Base-by-base conservation (phyloP, 2,797 vertebrate species). In the Nyctibius grandis region DNA sequence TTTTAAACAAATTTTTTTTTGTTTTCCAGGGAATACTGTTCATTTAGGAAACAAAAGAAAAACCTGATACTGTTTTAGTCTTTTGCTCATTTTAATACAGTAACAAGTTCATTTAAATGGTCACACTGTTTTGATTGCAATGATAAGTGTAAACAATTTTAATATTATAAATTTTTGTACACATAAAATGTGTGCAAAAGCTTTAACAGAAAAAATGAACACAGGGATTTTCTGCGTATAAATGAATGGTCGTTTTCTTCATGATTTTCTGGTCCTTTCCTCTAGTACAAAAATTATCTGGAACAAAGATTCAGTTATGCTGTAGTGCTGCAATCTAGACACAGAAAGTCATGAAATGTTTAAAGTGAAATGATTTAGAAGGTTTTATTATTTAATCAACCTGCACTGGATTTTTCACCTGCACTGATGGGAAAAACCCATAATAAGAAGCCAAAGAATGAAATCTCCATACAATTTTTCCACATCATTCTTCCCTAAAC, bases 301-400 rank as follows among this genome's bases (percentile, higher is more conserved):
- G 45, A 93, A 44, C 15, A 79, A 70, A 60, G 36, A 48, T 59
- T 73, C n/a, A 48, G 5, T 79, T 68, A 36, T 59, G 40, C 19
- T 76, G 23, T 65, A 44, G 5, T 73, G 12, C 50, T 81, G n/a
- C 74, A 84, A 8, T 69, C 17, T 82, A 65, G 50, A 81, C 19
- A 61, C 33, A 64, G n/a, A n/a, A 79, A 82, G 22, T 61, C 20
- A 33, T 76, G 54, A 81, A 84, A 90, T 51, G 11, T 76, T 91
- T 68, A 22, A 92, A 48, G 61, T 73, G 5, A 81, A 72, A 75
- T 75, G 33, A 48, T 28, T 63, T 31, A 61, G 19, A 77, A 68
- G 34, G n/a, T 91, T 77, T 87, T 86, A 81, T 93, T 81, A 64
- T 59, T 90, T 94, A 65, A 76, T 92, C 83, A 78, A 33, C 44